These are phyloP conservation scores for Heliopora coerulea DNA, from an alignment of 92 coral and sea anemone species.

Conservation along the genomic window DNA sequence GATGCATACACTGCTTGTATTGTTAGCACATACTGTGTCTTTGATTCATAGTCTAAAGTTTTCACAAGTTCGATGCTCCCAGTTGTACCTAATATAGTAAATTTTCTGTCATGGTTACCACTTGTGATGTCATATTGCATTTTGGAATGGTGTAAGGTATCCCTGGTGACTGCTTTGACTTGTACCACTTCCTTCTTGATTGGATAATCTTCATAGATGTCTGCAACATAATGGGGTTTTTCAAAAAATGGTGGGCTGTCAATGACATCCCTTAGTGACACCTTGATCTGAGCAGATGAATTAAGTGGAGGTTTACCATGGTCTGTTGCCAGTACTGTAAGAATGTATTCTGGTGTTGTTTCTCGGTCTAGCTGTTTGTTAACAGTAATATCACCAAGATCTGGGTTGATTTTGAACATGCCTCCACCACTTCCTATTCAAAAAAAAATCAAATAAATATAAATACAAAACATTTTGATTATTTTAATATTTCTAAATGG, in stretches of 20 bases:
- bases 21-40: conserved; percentile 64
- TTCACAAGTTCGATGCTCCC: conserved; percentile 68
- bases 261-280: conserved; percentile 67
- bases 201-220: conserved; percentile 55
- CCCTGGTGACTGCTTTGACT: conserved; percentile 76
- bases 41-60: conserved; percentile 72
- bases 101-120: conserved; percentile 70
- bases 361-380: conserved; percentile 71
- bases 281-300: conserved; percentile 60
- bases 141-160: conserved; percentile 50
- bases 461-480: too few species aligned
- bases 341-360: conserved; percentile 61
- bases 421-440: conserved; percentile 73
- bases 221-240: conserved; percentile 52
- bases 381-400: conserved; percentile 78
- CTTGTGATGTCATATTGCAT: conserved; percentile 67
- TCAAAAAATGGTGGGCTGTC: conserved; percentile 85
- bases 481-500: too few species aligned
- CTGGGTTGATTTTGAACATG: conserved; percentile 79
- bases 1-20: conserved; percentile 77
- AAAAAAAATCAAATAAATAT: too few species aligned
- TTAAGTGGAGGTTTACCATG: conserved; percentile 65
- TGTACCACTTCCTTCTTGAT: conserved; percentile 50
- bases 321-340: conserved; percentile 80
- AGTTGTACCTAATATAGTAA: conserved; percentile 57